phyloP scores from a whole-genome alignment of 2,888 invertebrate species.

The Drosophila borborema region DNA sequence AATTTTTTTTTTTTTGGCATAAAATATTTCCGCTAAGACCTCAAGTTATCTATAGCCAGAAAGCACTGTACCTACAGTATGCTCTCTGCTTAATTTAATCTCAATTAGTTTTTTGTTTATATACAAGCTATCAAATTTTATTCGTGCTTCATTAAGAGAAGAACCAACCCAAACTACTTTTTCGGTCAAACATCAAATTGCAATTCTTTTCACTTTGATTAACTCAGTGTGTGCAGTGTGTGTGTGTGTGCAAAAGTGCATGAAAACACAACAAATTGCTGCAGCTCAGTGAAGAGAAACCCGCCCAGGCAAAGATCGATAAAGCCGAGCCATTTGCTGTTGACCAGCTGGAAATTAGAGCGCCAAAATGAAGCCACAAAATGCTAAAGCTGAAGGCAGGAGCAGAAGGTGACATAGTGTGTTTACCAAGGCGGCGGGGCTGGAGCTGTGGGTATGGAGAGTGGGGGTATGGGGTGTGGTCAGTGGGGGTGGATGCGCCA shows the following conservation, averaged over 20 bases:
- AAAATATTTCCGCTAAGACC: not conserved
- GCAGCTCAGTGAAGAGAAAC: slow-evolving; percentile 3
- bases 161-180: slow-evolving; percentile 2
- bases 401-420: slow-evolving; percentile 32
- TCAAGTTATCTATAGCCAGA: not conserved
- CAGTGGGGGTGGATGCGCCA: slow-evolving; percentile 18
- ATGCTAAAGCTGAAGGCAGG: slow-evolving; percentile 27
- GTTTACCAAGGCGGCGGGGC: not conserved
- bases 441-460: not conserved
- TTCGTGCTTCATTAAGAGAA: slow-evolving; percentile 4
- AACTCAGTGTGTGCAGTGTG: slow-evolving; percentile 32
- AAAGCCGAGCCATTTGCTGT: slow-evolving; percentile 29
- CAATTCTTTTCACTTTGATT: slow-evolving; percentile 55
- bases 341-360: slow-evolving; percentile 45
- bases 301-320: slow-evolving; percentile 30
- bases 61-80: not conserved
- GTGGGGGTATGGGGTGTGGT: slow-evolving; percentile 2
- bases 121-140: not conserved
- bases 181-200: slow-evolving; percentile 35
- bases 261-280: slow-evolving; percentile 25
- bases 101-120: not conserved
- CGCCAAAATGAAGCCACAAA: slow-evolving; percentile 59
- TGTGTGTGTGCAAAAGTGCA: slow-evolving; percentile 20
- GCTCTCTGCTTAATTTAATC: not conserved
- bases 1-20: too few relatives aligned